Conservation (phyloP, 2,888 invertebrate species). For the Protodeltote pygarga region DNA sequence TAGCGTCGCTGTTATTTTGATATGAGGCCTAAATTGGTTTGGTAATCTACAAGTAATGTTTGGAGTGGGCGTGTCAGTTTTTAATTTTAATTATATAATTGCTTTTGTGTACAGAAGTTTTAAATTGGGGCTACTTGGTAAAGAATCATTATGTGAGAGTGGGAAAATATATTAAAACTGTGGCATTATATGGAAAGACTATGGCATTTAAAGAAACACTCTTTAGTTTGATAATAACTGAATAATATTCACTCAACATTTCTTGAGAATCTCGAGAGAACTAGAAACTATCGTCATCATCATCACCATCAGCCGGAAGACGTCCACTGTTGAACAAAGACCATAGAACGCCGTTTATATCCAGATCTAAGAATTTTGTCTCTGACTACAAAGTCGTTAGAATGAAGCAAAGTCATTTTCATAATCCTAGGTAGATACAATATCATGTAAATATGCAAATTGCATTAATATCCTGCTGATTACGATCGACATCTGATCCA, state of each 20-base stretch:
- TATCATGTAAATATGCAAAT: slow-evolving; percentile 28
- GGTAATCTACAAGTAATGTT: slow-evolving; percentile 47
- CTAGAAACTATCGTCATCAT: too few species aligned
- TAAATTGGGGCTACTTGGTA: slow-evolving; percentile 33
- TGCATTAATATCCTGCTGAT: slow-evolving; percentile 28
- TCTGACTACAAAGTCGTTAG: too few species aligned
- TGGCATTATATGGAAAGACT: too few species aligned
- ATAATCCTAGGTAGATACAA: slow-evolving; percentile 9
- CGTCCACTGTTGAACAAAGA: too few species aligned
- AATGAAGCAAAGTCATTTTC: slow-evolving; percentile 14
- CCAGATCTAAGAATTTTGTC: too few species aligned
- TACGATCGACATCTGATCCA: slow-evolving; percentile 30
- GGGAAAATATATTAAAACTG: too few species aligned
- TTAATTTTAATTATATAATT: slow-evolving; percentile 46
- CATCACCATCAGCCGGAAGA: too few species aligned
- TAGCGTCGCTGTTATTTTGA: slow-evolving; percentile 42
- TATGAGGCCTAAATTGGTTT: slow-evolving; percentile 43
- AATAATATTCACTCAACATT: too few species aligned
- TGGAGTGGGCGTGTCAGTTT: slow-evolving; percentile 44
- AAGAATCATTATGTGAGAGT: slow-evolving; percentile 38
- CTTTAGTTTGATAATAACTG: too few species aligned
- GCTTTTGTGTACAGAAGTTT: slow-evolving; percentile 34
- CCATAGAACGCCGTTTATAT: too few species aligned
- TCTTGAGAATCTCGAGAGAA: too few species aligned
- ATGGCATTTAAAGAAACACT: too few species aligned